These are phyloP conservation scores for Pseudorhiza aurosa DNA, from an alignment of 30 jellyfish, hydroid and myxozoan genomes.

Conservation along the genomic window DNA sequence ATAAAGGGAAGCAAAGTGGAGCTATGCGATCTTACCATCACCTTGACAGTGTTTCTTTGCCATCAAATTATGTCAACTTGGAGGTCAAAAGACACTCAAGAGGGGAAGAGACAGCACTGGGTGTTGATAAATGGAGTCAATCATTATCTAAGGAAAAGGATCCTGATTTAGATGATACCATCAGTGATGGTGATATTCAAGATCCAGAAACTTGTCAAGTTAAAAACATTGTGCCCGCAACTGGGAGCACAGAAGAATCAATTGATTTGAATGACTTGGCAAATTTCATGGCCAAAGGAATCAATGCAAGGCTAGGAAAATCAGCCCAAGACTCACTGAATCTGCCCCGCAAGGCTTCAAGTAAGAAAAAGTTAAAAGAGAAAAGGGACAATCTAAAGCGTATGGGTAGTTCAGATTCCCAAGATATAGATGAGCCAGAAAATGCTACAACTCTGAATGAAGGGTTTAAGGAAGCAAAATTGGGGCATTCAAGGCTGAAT, in stretches of 20 bases:
- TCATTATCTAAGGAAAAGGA: conserved; percentile 1
- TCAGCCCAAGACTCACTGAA: conserved; percentile 63
- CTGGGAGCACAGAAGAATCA: conserved; percentile 19
- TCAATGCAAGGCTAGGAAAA: conserved; percentile 41
- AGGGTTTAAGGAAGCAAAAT: conserved; percentile 29
- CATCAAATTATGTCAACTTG: conserved; percentile 50
- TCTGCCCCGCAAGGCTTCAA: conserved; percentile 59
- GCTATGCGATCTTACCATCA: conserved; percentile 29
- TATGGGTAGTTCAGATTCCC: conserved; percentile 44
- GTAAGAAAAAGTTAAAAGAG: conserved; percentile 50
- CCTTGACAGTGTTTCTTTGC: conserved; percentile 62
- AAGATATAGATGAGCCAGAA: conserved; percentile 30
- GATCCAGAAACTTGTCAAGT: conserved; percentile 1
- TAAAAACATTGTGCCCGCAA: not conserved
- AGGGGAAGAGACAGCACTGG: conserved; percentile 47
- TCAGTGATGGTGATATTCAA: not conserved
- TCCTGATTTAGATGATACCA: not conserved
- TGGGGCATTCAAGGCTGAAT: conserved; percentile 46
- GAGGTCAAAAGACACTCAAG: conserved; percentile 54
- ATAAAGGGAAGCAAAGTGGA: conserved; percentile 3
- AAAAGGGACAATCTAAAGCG: conserved; percentile 33
- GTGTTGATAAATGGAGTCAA: conserved; percentile 31
- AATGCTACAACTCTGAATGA: not conserved
- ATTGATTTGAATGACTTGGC: conserved; percentile 31
- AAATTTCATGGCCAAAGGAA: conserved; percentile 32